Conservation (phyloP, 1,140 invertebrate species). For the Archegozetes longisetosus region DNA sequence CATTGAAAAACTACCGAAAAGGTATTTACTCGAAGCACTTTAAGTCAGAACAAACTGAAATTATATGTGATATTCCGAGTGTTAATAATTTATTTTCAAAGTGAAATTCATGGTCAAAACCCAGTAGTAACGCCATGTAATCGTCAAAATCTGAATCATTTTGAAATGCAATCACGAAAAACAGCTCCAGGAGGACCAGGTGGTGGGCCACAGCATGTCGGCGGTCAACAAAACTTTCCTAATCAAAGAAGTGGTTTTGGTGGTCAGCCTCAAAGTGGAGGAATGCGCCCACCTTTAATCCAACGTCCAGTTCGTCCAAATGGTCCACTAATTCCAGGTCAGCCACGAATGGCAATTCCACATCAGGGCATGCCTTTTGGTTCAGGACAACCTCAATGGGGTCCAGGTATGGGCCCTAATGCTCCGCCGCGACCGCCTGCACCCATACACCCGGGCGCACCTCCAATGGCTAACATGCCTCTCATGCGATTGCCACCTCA, state of each 20-base stretch:
- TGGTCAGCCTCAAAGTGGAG: not conserved
- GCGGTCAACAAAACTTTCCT: not conserved
- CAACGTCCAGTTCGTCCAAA: constrained; percentile 14
- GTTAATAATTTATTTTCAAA: too few species aligned
- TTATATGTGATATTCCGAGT: too few species aligned
- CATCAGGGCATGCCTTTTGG: not conserved
- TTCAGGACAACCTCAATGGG: not conserved
- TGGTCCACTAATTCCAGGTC: constrained; percentile 4
- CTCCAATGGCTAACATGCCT: not conserved
- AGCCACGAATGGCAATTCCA: constrained; percentile 8
- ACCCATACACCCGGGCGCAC: not conserved
- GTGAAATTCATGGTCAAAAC: constrained; percentile 79
- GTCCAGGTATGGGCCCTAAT: not conserved
- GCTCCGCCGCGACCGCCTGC: not conserved
- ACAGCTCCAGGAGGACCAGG: constrained; percentile 35
- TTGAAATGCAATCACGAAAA: constrained; percentile 35
- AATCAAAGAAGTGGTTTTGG: not conserved
- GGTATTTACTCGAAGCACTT: constrained; percentile 31
- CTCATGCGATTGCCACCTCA: not conserved
- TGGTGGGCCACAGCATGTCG: constrained; percentile 25
- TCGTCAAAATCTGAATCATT: constrained; percentile 62
- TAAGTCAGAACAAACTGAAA: too few species aligned
- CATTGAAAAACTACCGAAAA: constrained; percentile 81
- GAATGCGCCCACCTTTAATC: constrained; percentile 19
- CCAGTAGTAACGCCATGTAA: constrained; percentile 87